Percentiles rank a stretch among this genome's conserved stretches.
Conservation (phyloP, 1,140 invertebrate genomes). For the Trichogramma pretiosum region DNA sequence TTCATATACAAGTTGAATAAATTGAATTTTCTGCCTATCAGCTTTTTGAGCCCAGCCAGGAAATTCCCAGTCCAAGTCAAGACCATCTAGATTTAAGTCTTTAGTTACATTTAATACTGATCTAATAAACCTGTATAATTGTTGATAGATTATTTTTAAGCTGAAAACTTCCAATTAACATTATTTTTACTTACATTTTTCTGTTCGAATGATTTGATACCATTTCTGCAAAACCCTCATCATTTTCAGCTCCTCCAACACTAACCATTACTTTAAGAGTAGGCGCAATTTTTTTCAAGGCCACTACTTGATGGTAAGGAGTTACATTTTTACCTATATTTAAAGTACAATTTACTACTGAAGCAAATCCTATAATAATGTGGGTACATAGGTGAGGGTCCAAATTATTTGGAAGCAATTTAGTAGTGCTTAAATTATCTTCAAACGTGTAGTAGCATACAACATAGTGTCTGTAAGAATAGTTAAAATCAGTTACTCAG, state of each 20-base stretch:
- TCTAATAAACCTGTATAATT: conserved; percentile 53
- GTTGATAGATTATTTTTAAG: conserved; percentile 3
- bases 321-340: conserved; percentile 35
- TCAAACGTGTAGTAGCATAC: conserved; percentile 61
- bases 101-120: conserved; percentile 55
- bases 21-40: conserved; percentile 57
- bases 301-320: conserved; percentile 47
- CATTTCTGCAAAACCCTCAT: conserved; percentile 59
- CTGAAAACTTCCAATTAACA: conserved; percentile 3
- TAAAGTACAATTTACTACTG: conserved; percentile 55
- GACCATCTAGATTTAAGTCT: conserved; percentile 62
- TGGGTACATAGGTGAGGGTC: conserved; percentile 70
- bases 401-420: conserved; percentile 50
- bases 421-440: conserved; percentile 26
- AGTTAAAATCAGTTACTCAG: background rate
- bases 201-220: conserved; percentile 57
- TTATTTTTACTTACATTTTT: conserved; percentile 42
- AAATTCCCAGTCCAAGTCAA: conserved; percentile 86
- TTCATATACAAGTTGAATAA: conserved; percentile 62
- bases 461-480: conserved; percentile 22
- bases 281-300: conserved; percentile 56
- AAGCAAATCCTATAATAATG: conserved; percentile 67
- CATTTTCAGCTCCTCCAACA: conserved; percentile 58
- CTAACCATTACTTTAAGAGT: conserved; percentile 69
- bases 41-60: conserved; percentile 45